phyloP scores from a whole-genome alignment of 2,888 invertebrate species.

The Eupithecia insigniata region DNA sequence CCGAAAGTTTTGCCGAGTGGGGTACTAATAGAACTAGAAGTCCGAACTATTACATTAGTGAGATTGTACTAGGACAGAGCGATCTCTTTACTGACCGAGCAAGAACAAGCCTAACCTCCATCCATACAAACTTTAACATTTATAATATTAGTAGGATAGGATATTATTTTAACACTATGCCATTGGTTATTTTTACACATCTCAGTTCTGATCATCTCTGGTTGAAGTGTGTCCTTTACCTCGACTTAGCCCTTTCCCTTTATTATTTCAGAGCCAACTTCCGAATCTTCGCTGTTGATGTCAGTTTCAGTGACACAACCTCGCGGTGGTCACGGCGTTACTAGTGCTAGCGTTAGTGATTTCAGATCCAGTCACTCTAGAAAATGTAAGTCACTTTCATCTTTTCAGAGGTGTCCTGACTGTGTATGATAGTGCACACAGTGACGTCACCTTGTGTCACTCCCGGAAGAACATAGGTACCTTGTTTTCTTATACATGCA shows the following conservation, averaged over 20 bases:
- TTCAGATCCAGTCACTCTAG: slow-evolving; percentile 33
- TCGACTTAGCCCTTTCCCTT: not conserved
- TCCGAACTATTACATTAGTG: too few relatives aligned
- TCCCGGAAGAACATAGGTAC: too few relatives aligned
- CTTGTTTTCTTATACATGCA: too few relatives aligned
- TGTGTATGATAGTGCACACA: too few relatives aligned
- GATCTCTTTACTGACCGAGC: too few relatives aligned
- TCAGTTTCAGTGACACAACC: slow-evolving; percentile 65
- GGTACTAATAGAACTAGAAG: too few relatives aligned
- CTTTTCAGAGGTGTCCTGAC: not conserved
- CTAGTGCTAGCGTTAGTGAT: slow-evolving; percentile 18
- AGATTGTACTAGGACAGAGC: too few relatives aligned
- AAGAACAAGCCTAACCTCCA: too few relatives aligned
- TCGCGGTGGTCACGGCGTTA: slow-evolving; percentile 49
- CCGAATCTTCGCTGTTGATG: slow-evolving; percentile 55
- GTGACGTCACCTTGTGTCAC: too few relatives aligned
- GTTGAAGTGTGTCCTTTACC: not conserved
- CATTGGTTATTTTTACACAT: not conserved
- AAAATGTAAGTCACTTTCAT: slow-evolving; percentile 41
- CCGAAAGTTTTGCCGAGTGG: too few relatives aligned
- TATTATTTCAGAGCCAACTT: slow-evolving; percentile 55
- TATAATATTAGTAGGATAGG: too few relatives aligned
- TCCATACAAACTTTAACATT: too few relatives aligned
- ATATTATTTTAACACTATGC: not conserved
- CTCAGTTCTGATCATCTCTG: not conserved